Evolutionary conservation across 2,888 invertebrate species (phyloP).

Genomic region (Tipula helvola): DNA sequence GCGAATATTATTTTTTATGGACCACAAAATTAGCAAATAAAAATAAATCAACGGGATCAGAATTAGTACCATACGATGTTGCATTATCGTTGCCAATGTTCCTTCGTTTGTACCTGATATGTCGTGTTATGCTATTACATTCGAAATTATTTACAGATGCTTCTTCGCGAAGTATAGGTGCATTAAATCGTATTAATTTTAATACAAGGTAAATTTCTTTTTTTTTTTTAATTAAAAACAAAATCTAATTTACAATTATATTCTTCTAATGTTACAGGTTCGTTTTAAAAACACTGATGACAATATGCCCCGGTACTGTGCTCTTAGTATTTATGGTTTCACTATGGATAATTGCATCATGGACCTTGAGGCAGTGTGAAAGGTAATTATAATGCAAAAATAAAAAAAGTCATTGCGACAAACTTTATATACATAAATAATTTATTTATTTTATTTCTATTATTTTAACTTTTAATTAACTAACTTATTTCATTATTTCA

Average conservation of each 20-base stretch:
- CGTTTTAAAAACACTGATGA: constrained; percentile 98
- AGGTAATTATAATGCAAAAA: constrained; percentile 64
- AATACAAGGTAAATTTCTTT: constrained; percentile 54
- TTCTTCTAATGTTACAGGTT: constrained; percentile 40
- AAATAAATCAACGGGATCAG: constrained; percentile 53
- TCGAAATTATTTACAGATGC: constrained; percentile 99
- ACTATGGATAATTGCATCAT: constrained; percentile 98
- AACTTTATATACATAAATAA: neutral
- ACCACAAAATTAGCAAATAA: constrained; percentile 90
- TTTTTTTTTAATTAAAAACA: no score
- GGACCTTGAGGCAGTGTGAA: constrained; percentile 97
- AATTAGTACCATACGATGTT: constrained; percentile 87
- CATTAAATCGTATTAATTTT: constrained; percentile 96
- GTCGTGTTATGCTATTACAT: constrained; percentile 98
- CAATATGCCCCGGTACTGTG: constrained; percentile 96
- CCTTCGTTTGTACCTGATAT: constrained; percentile 96
- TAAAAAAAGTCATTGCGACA: no score
- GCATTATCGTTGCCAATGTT: constrained; percentile 98
- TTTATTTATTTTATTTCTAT: neutral
- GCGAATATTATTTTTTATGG: constrained; percentile 93
- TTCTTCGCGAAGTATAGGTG: constrained; percentile 94
- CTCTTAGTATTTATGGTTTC: constrained; percentile 98
- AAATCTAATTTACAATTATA: neutral
- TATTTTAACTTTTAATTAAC: neutral
- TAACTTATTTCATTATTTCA: neutral